Conservation (phyloP, 2,888 invertebrate genomes). For the Itoplectis maculator region DNA sequence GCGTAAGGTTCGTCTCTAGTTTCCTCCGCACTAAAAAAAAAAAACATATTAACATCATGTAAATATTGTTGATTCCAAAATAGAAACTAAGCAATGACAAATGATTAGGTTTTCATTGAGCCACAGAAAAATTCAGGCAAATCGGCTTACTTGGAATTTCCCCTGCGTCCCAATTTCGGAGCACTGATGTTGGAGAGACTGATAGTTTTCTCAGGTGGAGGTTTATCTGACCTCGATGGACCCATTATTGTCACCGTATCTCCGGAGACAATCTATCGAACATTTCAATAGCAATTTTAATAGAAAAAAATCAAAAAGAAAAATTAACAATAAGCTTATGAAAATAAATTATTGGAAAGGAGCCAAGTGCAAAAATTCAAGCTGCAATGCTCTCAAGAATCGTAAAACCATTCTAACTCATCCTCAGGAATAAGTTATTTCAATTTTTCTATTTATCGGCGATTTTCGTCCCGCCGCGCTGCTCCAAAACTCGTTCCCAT, state of each 20-base stretch:
- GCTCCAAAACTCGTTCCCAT: no score
- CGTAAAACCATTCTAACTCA: no score
- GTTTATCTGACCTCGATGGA: constrained; percentile 92
- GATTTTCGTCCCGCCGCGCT: no score
- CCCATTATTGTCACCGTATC: constrained; percentile 97
- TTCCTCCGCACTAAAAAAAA: constrained; percentile 84
- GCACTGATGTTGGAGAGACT: constrained; percentile 96
- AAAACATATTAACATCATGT: not conserved
- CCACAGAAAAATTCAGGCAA: constrained; percentile 6
- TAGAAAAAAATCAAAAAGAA: constrained; percentile 47
- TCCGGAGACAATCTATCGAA: constrained; percentile 95
- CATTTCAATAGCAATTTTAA: constrained; percentile 82
- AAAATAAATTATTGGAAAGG: no score
- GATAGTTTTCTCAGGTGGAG: constrained; percentile 96
- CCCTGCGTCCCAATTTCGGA: constrained; percentile 94
- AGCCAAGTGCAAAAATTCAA: no score
- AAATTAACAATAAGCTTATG: not conserved
- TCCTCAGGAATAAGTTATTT: no score
- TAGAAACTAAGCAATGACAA: no score
- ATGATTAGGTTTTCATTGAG: no score
- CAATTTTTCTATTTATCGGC: no score
- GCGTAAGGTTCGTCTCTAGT: constrained; percentile 97
- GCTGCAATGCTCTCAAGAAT: no score
- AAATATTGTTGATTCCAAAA: not conserved
- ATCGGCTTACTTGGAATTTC: constrained; percentile 85